Percentiles rank a stretch among this genome's conserved stretches.
Evolutionary conservation across 1,140 invertebrate species (phyloP).

Genomic region (Formica selysi): DNA sequence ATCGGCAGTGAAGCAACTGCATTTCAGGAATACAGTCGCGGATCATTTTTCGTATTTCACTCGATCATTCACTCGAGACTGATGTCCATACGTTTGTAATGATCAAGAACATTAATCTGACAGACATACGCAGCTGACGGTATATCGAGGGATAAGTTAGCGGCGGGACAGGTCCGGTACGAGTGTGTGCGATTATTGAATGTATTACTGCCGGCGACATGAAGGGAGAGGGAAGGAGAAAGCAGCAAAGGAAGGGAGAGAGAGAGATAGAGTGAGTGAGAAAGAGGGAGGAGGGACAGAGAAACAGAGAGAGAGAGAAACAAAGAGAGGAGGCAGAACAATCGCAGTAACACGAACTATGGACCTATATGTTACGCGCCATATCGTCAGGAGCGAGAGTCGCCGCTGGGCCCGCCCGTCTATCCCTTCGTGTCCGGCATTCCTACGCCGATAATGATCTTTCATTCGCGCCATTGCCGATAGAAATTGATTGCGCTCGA

Average conservation of each 20-base stretch:
- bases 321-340: not conserved
- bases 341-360: conserved; percentile 39
- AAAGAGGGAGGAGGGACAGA: too few species aligned
- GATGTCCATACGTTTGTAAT: conserved; percentile 31
- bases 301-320: not conserved
- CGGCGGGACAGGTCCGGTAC: conserved; percentile 30
- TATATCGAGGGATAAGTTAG: conserved; percentile 63
- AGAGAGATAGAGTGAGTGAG: not conserved
- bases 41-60: conserved; percentile 35
- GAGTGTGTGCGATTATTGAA: conserved; percentile 52
- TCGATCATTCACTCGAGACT: not conserved
- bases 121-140: conserved; percentile 50
- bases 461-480: conserved; percentile 66
- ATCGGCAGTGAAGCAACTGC: not conserved
- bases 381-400: conserved; percentile 56
- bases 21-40: conserved; percentile 6
- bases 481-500: conserved; percentile 75
- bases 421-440: conserved; percentile 27
- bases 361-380: conserved; percentile 67
- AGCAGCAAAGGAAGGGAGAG: not conserved
- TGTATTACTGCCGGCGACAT: conserved; percentile 44
- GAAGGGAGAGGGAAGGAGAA: not conserved
- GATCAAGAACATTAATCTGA: conserved; percentile 64
- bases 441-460: conserved; percentile 75
- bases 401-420: conserved; percentile 1